Base-by-base conservation (phyloP, 2,113 vertebrate species). In the Rhinopomastus cyanomelas region DNA sequence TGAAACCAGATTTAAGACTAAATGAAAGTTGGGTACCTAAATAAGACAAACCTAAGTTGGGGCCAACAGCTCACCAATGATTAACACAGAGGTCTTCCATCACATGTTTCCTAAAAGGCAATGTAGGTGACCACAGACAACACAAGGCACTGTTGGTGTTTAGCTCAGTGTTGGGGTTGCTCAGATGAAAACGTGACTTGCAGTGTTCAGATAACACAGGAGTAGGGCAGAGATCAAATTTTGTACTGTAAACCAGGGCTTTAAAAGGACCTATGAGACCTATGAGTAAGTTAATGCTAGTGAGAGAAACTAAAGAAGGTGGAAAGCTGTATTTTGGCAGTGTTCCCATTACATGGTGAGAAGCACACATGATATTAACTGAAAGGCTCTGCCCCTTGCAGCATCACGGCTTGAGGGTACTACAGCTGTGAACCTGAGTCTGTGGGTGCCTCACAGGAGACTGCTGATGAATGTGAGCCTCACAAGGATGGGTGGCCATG, bases 211-310 rank as follows among this genome's bases (percentile, higher is more conserved):
- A 36, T 57, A 44, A 57, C 18, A 49, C 12, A 34, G 8, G 30
- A 76, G 4, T 2, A 52, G 44, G 36, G 18, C 9, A 34, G 11
- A 5, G 9, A 64, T 42, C 59, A 17, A 37, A 46, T 66, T 44
- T 57, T 59, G 11, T 25, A 15, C 4, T 29, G 22, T 19, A 75
- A 68, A 76, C 5, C 20, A 85, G 65, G 81, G 4, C 12, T 65
- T 57, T 1, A 34, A 51, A 66, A 62, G 32, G 4, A n/a, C 2
- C 5, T 22, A 5, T 26, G 46, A 46, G 16, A 57, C 9, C 15
- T n/a, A 7, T 4, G 22, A 67, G n/a, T 3, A 42, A 8, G 5
- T 42, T 66, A 59, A 37, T 0, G 4, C 21, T 10, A 34, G 6
- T 37, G 20, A 71, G 16, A 49, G 25, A 44, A 51, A 16, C 11